Evolutionary conservation across 2,797 vertebrate species (phyloP), one percentile per base, ranked within the genome.

Genomic region (Sarcoramphus papa): DNA sequence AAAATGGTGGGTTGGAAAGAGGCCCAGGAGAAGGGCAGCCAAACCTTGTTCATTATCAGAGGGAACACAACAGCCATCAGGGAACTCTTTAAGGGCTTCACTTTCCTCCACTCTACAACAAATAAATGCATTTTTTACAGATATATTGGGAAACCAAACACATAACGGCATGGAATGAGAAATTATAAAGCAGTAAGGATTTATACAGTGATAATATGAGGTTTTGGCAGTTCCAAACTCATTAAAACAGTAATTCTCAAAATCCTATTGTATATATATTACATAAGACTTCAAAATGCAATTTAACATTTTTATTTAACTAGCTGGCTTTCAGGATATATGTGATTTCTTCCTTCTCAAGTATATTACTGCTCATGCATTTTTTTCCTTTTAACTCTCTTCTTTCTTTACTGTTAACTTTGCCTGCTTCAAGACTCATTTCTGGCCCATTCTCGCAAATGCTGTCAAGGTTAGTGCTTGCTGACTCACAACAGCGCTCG

Each of bases 21-120:
- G 67, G 72, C 91, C 79, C 57, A 83, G 69, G 18, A 95, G 57
- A 97, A 96, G 76, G 90, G 60, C 74, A 95, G 25, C 40, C 43
- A 90, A 93, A 91, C 21, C 33, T 79, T 88, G 12, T 31, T 83
- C 69, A 48, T 75, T 85, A 60, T 75, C 69, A 88, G 65, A 56
- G 33, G 63, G 57, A 91, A 81, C 89, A 91, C 35, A 92, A 51
- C 23, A 92, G 73, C 50, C 69, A 40, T 35, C 62, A 77, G 88
- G 62, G 54, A 95, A 72, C 68, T 85, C 33, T n/a, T 27, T 48
- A 69, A 94, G 73, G 65, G 27, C 35, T 83, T 87, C 43, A 28
- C 35, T 80, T 94, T 72, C 68, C 53, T 81, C 28, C 33, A 30
- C 33, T 80, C 37, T 48, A 57, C 64, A 74, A 48, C 28, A 87